These are phyloP conservation scores for Urosaurus nigricauda DNA, from an alignment of 2,797 vertebrate species.

Conservation along the genomic window DNA sequence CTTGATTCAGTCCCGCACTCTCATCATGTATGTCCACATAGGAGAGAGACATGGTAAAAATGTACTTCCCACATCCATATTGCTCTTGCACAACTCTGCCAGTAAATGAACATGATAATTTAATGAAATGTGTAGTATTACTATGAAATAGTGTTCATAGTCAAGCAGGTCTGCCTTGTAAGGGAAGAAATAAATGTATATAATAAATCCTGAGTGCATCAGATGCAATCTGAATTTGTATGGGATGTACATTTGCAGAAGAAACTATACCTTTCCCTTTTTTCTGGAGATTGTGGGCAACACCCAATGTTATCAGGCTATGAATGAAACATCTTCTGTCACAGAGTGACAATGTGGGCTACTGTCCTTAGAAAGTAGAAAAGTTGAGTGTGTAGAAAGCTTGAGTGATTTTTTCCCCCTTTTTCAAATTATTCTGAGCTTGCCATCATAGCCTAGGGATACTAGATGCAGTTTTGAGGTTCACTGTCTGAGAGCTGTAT, in stretches of 20 bases:
- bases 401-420: background rate
- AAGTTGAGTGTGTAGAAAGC: background rate
- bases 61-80: background rate
- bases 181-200: background rate
- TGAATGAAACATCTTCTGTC: background rate
- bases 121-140: background rate
- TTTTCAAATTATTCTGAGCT: background rate
- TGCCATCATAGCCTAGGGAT: background rate
- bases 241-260: background rate
- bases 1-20: too few species aligned
- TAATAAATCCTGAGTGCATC: background rate
- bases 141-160: background rate
- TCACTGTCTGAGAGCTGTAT: background rate
- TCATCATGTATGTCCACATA: background rate
- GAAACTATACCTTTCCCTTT: background rate
- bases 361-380: too few species aligned
- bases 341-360: background rate
- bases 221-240: background rate
- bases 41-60: background rate
- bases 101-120: background rate
- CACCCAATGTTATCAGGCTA: background rate
- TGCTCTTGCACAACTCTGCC: background rate
- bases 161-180: background rate
- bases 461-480: background rate
- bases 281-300: background rate